Base-by-base conservation (phyloP, 1,140 invertebrate species). In the Scaptomyza montana region DNA sequence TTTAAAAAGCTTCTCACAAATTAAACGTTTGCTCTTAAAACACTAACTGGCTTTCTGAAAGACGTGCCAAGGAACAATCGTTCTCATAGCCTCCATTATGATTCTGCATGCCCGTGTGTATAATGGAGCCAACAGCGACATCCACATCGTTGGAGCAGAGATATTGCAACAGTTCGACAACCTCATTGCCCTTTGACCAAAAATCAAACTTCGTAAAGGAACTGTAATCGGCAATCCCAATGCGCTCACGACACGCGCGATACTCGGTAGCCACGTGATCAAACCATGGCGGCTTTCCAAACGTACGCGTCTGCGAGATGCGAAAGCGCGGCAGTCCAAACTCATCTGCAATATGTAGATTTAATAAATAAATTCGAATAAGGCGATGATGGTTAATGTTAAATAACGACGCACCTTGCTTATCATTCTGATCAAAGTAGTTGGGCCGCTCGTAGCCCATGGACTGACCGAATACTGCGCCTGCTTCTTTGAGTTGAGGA, bases 91-190 rank as follows among this genome's bases (percentile, higher is more conserved):
- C 99, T 12, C 99, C 99, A 9, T 94, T 93, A 78, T 95, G 93
- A 93, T 99, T 99, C 92, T 99, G 98, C 98, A 99, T 99, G 63
- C 98, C 99, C 5, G 98, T 99, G 85, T 99, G 98, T 74, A 99
- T 97, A 64, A 99, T 98, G 80, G 96, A 96, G 25, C 98, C 98
- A 36, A 98, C 94, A 1, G 98, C 97, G 8, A 99, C 97, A 92
- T 99, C 97, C 13, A 99, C 97, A 92, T 99, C 96, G 92, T 99
- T 99, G 25, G 98, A 98, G 91, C 98, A 99, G 9, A 99, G 92
- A 91, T 97, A 97, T 92, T 99, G 98, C 10, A 99, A 93, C 51
- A 96, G 94, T 45, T 98, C 94, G 0, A 99, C 95, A 1, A 98
- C 98, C 93, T 99, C 98, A 51, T 94, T 94, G 5, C 96, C 97